Conservation (phyloP, 2,888 invertebrate genomes). For the Spicauda simplicius region DNA sequence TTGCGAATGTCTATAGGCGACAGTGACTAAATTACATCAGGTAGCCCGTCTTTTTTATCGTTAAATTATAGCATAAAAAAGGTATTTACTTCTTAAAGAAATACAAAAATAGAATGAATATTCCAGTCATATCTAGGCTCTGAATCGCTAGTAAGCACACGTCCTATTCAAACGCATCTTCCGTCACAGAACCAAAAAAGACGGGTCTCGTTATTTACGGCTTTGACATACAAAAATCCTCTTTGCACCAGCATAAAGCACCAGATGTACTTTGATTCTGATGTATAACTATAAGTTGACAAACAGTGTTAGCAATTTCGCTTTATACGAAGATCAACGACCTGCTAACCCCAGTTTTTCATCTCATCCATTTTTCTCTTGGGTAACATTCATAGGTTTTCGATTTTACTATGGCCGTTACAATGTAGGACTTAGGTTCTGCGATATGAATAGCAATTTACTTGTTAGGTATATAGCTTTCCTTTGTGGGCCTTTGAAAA, state of each 20-base stretch:
- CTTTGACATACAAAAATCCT: slow-evolving; percentile 24
- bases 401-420: slow-evolving; percentile 5
- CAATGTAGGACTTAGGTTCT: slow-evolving; percentile 6
- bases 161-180: slow-evolving; percentile 3
- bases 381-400: slow-evolving; percentile 6
- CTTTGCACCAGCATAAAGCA: slow-evolving; percentile 20
- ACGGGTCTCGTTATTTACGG: slow-evolving; percentile 12
- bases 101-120: not conserved
- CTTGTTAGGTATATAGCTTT: slow-evolving; percentile 5
- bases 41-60: too few species aligned
- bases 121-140: not conserved
- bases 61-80: not conserved
- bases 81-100: too few species aligned
- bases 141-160: not conserved
- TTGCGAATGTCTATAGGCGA: too few species aligned
- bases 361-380: slow-evolving; percentile 5
- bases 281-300: slow-evolving; percentile 10
- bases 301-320: slow-evolving; percentile 5
- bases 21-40: too few species aligned
- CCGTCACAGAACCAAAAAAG: slow-evolving; percentile 14
- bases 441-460: slow-evolving; percentile 5
- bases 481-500: not conserved
- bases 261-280: slow-evolving; percentile 19
- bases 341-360: slow-evolving; percentile 22
- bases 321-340: slow-evolving; percentile 15